Evolutionary conservation across 2,888 invertebrate species (phyloP).

Genomic region (Drosophila meridiana): DNA sequence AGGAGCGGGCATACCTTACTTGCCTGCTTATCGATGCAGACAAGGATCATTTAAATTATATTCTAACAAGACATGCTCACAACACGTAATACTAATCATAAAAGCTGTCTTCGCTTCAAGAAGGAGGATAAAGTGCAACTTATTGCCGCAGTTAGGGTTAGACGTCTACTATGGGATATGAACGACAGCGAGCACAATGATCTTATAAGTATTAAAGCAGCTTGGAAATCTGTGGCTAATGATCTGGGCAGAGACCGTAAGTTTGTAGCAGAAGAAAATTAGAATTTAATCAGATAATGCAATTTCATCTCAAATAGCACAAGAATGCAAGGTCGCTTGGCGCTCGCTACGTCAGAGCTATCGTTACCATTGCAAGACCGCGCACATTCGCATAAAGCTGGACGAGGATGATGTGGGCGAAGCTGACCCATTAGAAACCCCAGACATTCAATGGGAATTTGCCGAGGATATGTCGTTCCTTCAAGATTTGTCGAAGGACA

Average conservation of each 20-base stretch:
- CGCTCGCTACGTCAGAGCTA: conserved; percentile 50
- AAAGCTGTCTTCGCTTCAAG: conserved; percentile 27
- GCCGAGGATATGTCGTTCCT: conserved; percentile 49
- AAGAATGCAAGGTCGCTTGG: conserved; percentile 49
- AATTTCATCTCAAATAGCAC: conserved; percentile 18
- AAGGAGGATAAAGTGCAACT: conserved; percentile 40
- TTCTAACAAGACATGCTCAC: neutral
- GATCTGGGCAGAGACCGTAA: conserved; percentile 42
- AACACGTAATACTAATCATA: conserved; percentile 11
- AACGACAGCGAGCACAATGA: conserved; percentile 43
- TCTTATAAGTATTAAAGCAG: conserved; percentile 28
- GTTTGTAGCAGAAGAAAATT: neutral
- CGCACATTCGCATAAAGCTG: conserved; percentile 13
- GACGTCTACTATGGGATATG: conserved; percentile 45
- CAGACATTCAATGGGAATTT: conserved; percentile 47
- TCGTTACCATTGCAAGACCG: conserved; percentile 44
- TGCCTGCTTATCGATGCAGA: neutral
- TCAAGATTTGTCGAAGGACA: conserved; percentile 21
- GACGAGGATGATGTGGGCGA: conserved; percentile 18
- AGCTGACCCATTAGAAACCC: conserved; percentile 41
- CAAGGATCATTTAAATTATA: neutral
- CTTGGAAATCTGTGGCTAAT: conserved; percentile 39
- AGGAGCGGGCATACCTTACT: neutral
- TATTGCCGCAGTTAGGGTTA: conserved; percentile 35
- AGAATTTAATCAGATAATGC: neutral